Evolutionary conservation across 2,113 vertebrate species (phyloP), one percentile per base, ranked within the genome.

Genomic region (Notothenia coriiceps): DNA sequence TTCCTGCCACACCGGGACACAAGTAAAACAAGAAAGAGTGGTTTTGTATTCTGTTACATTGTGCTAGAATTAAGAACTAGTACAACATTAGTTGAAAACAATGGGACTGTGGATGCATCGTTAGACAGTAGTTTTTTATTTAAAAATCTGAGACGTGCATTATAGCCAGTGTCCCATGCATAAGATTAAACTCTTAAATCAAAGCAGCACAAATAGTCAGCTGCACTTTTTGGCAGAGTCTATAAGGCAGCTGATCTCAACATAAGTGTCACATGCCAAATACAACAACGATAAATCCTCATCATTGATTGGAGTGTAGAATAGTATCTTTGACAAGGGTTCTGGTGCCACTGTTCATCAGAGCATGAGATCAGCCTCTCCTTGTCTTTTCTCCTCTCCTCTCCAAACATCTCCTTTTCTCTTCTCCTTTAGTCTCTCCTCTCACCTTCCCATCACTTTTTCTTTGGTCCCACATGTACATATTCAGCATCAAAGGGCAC

Each of bases 401-500:
- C 6, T 40, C 35, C 35, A 40, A 40, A 6, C 35, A 40, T 40
- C 35, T 40, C 35, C 35, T 49, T 46, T 67, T 77, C 17, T 20
- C 15, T 64, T 56, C 35, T 40, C 35, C 35, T 40, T 6, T 40
- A 40, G 35, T 7, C 7, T 40, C 70, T 80, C 61, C 44, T 69
- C 43, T 91, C 80, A 83, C 77, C 62, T 40, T 40, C 35, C 81
- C 70, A 85, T 89, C 70, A 85, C 88, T 74, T 88, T 83, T 87
- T 60, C 75, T 64, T 83, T 77, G 62, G 73, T 74, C 67, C 81
- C 71, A 72, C 83, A 69, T 13, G 63, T 61, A 84, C 72, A 75
- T 68, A 77, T 80, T 81, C 81, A 83, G 88, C 90, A 93, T 95
- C 94, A 95, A 95, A 95, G 94, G 81, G 79, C 73, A 72, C 77